A percentile compares a stretch with the other conserved stretches of the same genome.
These are phyloP conservation scores for Acanthaster planci DNA, from an alignment of 35 echinoderm and acorn worm genomes.

Conservation along the genomic window DNA sequence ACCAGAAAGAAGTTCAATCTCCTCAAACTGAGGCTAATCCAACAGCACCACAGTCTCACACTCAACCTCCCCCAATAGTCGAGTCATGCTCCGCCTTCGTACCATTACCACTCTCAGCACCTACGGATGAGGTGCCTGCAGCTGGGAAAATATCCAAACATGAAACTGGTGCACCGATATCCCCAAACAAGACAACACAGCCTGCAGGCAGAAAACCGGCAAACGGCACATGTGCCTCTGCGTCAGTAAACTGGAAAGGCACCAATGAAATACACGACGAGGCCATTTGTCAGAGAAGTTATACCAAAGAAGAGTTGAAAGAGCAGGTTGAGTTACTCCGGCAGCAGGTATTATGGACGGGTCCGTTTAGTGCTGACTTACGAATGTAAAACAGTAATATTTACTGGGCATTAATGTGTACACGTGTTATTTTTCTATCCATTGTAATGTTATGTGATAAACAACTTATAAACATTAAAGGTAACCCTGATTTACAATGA, in stretches of 20 bases:
- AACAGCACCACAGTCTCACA: background rate
- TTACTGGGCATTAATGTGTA: too few species aligned
- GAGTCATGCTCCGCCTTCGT: background rate
- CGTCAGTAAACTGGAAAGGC: background rate
- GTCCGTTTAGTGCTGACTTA: too few species aligned
- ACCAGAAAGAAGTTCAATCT: background rate
- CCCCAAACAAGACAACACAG: too few species aligned
- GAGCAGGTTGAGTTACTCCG: conserved; percentile 30
- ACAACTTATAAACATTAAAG: background rate
- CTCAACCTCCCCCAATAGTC: background rate
- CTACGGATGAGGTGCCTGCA: background rate
- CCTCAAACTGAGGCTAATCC: background rate
- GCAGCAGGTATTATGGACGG: conserved; percentile 19
- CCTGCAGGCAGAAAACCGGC: too few species aligned
- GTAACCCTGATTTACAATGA: background rate
- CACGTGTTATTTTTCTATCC: too few species aligned
- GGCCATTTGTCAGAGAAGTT: background rate
- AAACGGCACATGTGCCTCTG: too few species aligned
- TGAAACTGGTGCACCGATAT: too few species aligned
- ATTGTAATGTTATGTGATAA: too few species aligned
- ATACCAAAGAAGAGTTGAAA: conserved; percentile 23
- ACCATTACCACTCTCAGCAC: background rate
- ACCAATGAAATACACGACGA: background rate
- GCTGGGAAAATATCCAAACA: too few species aligned
- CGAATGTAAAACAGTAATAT: too few species aligned